phyloP scores from a whole-genome alignment of 2,797 vertebrate species.

The Steatocranus sp. region DNA sequence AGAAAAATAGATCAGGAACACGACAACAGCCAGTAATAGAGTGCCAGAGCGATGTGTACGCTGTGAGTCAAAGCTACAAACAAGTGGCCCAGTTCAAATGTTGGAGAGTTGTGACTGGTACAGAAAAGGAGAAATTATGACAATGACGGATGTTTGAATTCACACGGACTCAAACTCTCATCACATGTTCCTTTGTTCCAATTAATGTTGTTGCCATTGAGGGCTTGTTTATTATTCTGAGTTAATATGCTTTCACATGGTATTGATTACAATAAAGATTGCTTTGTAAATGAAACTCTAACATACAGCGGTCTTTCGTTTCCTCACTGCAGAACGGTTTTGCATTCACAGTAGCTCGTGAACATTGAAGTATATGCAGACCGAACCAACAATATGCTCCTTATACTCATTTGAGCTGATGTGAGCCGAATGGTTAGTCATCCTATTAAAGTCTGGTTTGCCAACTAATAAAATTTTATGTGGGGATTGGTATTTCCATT shows the following conservation, averaged over 20 bases:
- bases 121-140: neutral
- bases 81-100: neutral
- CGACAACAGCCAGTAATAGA: neutral
- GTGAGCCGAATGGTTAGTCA: neutral
- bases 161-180: neutral
- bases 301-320: neutral
- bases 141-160: constrained; percentile 3
- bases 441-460: neutral
- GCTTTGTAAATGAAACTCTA: constrained; percentile 7
- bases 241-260: constrained; percentile 25
- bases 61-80: neutral
- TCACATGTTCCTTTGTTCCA: neutral
- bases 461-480: neutral
- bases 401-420: neutral
- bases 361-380: neutral
- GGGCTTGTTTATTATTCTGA: constrained; percentile 47
- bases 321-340: neutral
- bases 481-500: neutral
- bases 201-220: neutral
- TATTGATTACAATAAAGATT: constrained; percentile 42
- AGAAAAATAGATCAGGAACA: neutral
- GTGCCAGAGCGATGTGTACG: neutral
- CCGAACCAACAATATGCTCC: neutral
- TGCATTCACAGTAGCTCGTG: neutral
- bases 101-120: neutral